Evolutionary conservation across 2,888 invertebrate genomes (phyloP), one percentile per base, ranked within the genome.

Genomic region (Physocephala rufipes): DNA sequence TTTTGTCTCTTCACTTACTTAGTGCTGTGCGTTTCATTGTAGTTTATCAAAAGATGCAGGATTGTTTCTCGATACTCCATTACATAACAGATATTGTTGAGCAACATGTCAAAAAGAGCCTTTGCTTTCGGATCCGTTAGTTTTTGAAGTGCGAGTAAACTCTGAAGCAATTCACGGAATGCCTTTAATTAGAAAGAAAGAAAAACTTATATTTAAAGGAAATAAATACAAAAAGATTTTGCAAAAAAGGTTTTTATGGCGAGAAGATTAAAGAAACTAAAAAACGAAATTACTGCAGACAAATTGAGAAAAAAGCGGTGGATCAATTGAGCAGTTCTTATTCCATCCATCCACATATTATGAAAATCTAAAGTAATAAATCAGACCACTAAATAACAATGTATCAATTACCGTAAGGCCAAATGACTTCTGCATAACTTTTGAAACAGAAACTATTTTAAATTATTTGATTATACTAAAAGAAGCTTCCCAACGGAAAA

Each of bases 1-100:
- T 0, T 36, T 63, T 64, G 28, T 71, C 24, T 51, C 66, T 62
- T 64, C 82, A 88, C 88, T 84, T 86, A 92, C 95, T 92, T 91
- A 73, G 96, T 93, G 90, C 95, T 93, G 87, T 94, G 93, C 78
- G 90, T 87, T 81, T 95, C 93, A 82, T 96, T 93, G 87, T 92
- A 99, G 80, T 90, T 91, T 76, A 93, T 88, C 79, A 97, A 87
- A 76, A 96, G 90, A 66, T 90, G 90, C 71, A 96, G 87, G 80
- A 96, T 90, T 77, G 96, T 91, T 86, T 99, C 98, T 75, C 98
- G 90, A 85, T 97, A 97, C 86, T 99, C 98, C 78, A 94, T 88
- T 61, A 96, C 93, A 87, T 98, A 98, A 87, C 98, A 95, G 76
- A 96, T 91, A 85, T 95, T 95, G 85, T 94, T 93, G 86, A 96